Evolutionary conservation across 2,113 vertebrate genomes (phyloP).

Genomic region (Thamnaconus septentrionalis): DNA sequence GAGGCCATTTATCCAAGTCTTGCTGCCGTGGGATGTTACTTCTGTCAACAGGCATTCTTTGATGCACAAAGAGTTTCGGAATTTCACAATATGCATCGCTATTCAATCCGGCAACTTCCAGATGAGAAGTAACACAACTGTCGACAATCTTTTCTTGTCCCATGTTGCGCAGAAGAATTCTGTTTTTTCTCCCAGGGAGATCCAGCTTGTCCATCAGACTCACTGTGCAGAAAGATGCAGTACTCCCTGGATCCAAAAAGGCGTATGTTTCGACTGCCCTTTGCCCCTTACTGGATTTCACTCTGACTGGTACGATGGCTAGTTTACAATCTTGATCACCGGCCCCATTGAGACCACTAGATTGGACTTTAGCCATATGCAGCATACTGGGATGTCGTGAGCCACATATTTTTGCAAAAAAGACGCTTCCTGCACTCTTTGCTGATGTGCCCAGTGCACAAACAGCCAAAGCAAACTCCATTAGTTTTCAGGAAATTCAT

Average conservation of each 20-base stretch:
- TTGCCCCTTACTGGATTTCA: neutral
- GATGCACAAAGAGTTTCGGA: neutral
- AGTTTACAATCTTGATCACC: neutral
- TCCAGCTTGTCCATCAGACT: neutral
- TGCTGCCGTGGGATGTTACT: neutral
- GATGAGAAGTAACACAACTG: neutral
- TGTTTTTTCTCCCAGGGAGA: neutral
- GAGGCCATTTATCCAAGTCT: neutral
- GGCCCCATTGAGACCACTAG: neutral
- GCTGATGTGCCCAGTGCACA: neutral
- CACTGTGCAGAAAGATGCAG: neutral
- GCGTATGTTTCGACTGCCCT: neutral
- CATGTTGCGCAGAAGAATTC: neutral
- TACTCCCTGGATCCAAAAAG: neutral
- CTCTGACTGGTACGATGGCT: neutral
- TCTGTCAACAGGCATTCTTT: neutral
- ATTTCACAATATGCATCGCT: neutral
- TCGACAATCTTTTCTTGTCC: neutral
- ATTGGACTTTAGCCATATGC: neutral
- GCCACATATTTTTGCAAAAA: too few relatives aligned
- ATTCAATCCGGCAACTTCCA: neutral
- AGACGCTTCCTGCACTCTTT: neutral
- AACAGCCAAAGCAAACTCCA: neutral
- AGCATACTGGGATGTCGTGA: neutral
- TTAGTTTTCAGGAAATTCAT: neutral